Base-by-base conservation (phyloP, 2,888 invertebrate genomes). In the Chloromyia formosa region DNA sequence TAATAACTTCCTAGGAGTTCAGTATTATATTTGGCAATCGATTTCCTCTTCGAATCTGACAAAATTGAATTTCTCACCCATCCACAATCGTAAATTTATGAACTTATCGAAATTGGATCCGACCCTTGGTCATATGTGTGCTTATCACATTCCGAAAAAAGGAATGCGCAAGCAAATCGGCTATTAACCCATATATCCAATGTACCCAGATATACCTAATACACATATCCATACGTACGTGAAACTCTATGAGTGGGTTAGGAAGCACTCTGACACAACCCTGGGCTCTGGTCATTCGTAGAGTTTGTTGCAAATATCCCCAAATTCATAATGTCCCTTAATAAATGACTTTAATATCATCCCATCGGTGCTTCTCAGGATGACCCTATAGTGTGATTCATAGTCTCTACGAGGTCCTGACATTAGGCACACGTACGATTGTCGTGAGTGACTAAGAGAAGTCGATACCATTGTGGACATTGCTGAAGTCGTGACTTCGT, bases 301-400 rank as follows among this genome's bases (percentile, higher is more conserved):
- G 56, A 40, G 42, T 56, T 56, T 58, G 42, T 40, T 69, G 54
- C 56, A 58, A 56, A 40, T 58, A 71, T 58, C 40, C 56, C 58
- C 66, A 22, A 56, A 71, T 40, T 71, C 58, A 56, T 56, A 71
- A 71, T 71, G 56, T 58, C 23, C 18, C 42, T 20, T 71, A 56
- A 71, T 71, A 71, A 58, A 71, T 71, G 58, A 58, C 71, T 58
- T 71, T 71, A 56, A 58, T 58, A 71, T 71, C 71, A 22, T 71
- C 42, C 71, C 18, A 27, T 58, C 40, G 42, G 0, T 35, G 20
- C 27, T 35, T 18, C 14, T 42, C 27, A 23, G 35, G 56, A 71
- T 58, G 58, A 42, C 42, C 71, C 58, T 22, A n/a, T 20, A 18
- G 0, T 35, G 40, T 71, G 71, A 71, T 71, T 71, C 71, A 71